Base-by-base conservation (phyloP, 2,797 vertebrate species). In the Halcyon chelicuti region DNA sequence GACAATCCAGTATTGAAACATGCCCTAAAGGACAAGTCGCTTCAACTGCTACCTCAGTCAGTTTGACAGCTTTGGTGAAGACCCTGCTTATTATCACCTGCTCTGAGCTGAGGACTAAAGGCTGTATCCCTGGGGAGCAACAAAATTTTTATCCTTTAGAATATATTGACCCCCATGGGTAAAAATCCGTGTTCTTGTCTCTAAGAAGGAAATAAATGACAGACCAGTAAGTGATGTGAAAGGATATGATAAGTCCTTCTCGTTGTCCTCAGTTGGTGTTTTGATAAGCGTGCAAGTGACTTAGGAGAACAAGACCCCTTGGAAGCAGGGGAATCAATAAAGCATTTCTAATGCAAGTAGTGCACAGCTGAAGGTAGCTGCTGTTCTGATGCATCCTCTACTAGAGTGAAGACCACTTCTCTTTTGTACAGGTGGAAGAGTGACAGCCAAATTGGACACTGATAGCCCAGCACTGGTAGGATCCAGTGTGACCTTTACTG, bases 391-490 rank as follows among this genome's bases (percentile, higher is more conserved):
- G 60, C 39, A 52, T 29, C 25, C 5, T 44, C 66, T 54, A 39
- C 22, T 26, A 35, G 55, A 62, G 29, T 20, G 3, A 90, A 85
- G 46, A 85, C 28, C 7, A 17, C 33, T 93, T 88, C 92, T 88
- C 35, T 26, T 87, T 79, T 82, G 54, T 72, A 55, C 96, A 98
- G 97, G 97, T 9, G 99, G 98, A 83, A 98, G 96, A 72, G 97
- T 98, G 28, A 98, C 94, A 54, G 99, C 98, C 3, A 98, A 91
- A 58, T 85, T 99, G 97, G 99, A 98, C 83, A 99, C 98, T 39
- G 98, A 99, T 81, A 99, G 99, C 39, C 99, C 99, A 3, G 99
- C 99, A 5, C 98, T 99, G 42, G 98, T 99, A 19, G 99, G 99
- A 81, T 99, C 99, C 29, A 94, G 95, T 0, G 46, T 99, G 80